A percentile compares a stretch with the other conserved stretches of the same genome.
Conservation (phyloP, 2,113 vertebrate genomes). For the Pardalotus punctatus region DNA sequence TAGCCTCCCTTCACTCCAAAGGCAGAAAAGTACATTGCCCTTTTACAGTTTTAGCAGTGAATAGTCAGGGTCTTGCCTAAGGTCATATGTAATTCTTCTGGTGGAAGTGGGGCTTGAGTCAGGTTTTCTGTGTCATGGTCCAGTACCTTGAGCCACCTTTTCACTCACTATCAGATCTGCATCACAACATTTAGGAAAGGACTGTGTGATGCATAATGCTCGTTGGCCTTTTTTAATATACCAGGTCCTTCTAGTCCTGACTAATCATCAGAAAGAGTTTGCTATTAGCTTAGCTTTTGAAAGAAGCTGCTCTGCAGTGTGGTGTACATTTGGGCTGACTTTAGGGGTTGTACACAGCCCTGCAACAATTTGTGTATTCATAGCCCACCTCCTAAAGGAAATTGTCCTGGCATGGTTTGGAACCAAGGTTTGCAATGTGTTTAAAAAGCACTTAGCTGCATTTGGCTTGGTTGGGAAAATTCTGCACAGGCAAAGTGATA, state of each 20-base stretch:
- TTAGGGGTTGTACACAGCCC: not conserved
- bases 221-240: not conserved
- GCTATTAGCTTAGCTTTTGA: not conserved
- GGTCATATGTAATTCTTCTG: not conserved
- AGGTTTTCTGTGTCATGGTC: not conserved
- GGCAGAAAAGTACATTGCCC: not conserved
- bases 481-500: not conserved
- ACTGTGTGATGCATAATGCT: not conserved
- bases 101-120: not conserved
- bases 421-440: not conserved
- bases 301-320: not conserved
- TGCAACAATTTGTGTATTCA: not conserved
- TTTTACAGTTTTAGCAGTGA: not conserved
- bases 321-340: not conserved
- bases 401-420: not conserved
- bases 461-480: not conserved
- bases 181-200: not conserved
- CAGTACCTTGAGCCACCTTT: not conserved
- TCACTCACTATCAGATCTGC: not conserved
- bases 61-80: not conserved
- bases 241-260: not conserved
- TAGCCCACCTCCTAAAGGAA: not conserved
- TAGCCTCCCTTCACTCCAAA: not conserved
- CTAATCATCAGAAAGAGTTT: not conserved
- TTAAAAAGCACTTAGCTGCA: not conserved